Conservation (phyloP, 2,797 vertebrate genomes). For the Natrix natrix region DNA sequence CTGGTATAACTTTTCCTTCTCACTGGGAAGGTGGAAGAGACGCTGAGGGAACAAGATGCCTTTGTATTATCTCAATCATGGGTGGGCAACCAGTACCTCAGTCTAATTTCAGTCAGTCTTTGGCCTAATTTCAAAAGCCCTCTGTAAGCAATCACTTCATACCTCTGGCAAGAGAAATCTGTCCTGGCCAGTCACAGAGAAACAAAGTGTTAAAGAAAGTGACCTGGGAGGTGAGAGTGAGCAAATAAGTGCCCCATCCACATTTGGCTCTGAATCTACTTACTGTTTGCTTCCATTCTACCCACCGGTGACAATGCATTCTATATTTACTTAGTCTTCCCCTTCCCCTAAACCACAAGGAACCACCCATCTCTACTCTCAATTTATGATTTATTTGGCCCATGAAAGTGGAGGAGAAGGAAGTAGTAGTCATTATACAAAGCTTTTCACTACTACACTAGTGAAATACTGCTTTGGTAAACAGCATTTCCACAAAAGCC, state of each 20-base stretch:
- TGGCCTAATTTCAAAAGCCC: not conserved
- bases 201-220: not conserved
- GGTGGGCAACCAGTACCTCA: not conserved
- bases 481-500: not conserved
- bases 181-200: not conserved
- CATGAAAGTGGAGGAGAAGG: not conserved
- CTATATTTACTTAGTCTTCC: not conserved
- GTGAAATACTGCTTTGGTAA: not conserved
- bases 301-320: not conserved
- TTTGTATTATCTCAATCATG: not conserved
- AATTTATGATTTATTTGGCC: not conserved
- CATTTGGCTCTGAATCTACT: not conserved
- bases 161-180: not conserved
- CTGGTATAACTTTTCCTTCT: not conserved
- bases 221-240: not conserved
- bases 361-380: not conserved
- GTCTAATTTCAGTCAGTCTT: not conserved
- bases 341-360: not conserved
- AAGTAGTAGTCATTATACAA: not conserved
- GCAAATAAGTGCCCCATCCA: not conserved
- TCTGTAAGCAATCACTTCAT: not conserved
- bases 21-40: not conserved
- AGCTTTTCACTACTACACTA: not conserved
- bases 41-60: not conserved
- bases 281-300: not conserved